Percentiles rank a stretch among this genome's conserved stretches.
phyloP scores from a whole-genome alignment of 2,888 invertebrate species.

The Rhimphoctona megacephalus region DNA sequence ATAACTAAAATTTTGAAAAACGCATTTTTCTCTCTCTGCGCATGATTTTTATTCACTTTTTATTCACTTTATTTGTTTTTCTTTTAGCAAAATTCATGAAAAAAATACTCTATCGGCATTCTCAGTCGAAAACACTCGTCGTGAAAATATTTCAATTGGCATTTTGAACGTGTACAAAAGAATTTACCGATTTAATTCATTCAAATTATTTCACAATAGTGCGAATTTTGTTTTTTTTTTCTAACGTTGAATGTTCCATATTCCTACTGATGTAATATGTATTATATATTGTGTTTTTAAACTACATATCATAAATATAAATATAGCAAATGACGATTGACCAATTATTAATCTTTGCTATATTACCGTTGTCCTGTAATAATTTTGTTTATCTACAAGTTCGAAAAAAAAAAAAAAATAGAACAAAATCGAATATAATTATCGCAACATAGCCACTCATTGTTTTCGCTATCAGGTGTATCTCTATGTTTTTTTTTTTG shows the following conservation, averaged over 20 bases:
- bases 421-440: not conserved
- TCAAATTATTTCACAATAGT: not conserved
- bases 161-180: not conserved
- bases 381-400: conserved; percentile 54
- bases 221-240: not conserved
- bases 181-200: not conserved
- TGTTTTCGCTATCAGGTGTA: conserved; percentile 32
- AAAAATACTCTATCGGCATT: not conserved
- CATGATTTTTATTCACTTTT: not conserved
- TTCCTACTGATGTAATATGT: conserved; percentile 43
- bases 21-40: not conserved
- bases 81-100: not conserved
- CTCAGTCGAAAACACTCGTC: not conserved
- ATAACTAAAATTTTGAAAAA: not conserved
- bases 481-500: conserved; percentile 13
- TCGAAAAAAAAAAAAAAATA: conserved; percentile 29
- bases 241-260: not conserved
- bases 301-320: conserved; percentile 67
- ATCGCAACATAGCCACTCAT: conserved; percentile 23
- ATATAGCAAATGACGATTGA: conserved; percentile 33
- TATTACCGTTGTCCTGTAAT: conserved; percentile 5
- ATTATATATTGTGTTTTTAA: conserved; percentile 68
- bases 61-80: not conserved
- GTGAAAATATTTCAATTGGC: not conserved
- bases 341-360: conserved; percentile 31